Evolutionary conservation across 2,888 invertebrate species (phyloP).

Genomic region (Mystacides longicornis): DNA sequence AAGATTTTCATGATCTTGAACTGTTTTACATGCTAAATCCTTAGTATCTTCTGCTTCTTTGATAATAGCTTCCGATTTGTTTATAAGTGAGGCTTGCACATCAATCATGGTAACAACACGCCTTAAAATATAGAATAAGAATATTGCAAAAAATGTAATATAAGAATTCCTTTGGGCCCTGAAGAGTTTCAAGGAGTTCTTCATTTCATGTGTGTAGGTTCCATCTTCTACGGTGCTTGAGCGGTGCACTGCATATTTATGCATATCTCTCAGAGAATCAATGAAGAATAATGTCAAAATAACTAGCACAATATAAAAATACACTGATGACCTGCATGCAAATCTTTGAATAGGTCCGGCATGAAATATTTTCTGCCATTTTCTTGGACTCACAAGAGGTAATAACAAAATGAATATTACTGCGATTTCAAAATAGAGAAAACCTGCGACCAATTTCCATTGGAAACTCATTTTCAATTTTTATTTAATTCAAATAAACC

Average conservation of each 20-base stretch:
- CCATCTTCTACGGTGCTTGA: constrained; percentile 32
- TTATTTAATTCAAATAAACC: no score
- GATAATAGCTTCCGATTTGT: constrained; percentile 58
- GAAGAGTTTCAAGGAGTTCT: constrained; percentile 63
- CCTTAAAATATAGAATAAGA: constrained; percentile 61
- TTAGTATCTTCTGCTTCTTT: constrained; percentile 62
- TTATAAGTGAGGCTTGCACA: constrained; percentile 52
- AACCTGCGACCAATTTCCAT: constrained; percentile 69
- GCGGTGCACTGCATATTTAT: constrained; percentile 49
- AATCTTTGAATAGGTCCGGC: constrained; percentile 60
- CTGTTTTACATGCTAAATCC: constrained; percentile 36
- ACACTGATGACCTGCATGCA: constrained; percentile 55
- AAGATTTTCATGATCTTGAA: constrained; percentile 26
- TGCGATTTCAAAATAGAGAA: constrained; percentile 63
- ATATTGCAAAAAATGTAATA: constrained; percentile 70
- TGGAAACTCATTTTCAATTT: constrained; percentile 61
- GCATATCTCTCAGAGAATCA: constrained; percentile 66
- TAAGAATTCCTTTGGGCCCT: constrained; percentile 74
- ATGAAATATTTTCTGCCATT: constrained; percentile 71
- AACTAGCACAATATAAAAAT: constrained; percentile 54
- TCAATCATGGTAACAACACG: constrained; percentile 58
- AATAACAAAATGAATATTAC: constrained; percentile 57
- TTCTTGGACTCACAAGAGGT: constrained; percentile 62
- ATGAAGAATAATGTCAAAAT: constrained; percentile 59
- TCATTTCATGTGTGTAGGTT: constrained; percentile 56